phyloP scores from a whole-genome alignment of 2,113 vertebrate species.

The Lates calcarifer region DNA sequence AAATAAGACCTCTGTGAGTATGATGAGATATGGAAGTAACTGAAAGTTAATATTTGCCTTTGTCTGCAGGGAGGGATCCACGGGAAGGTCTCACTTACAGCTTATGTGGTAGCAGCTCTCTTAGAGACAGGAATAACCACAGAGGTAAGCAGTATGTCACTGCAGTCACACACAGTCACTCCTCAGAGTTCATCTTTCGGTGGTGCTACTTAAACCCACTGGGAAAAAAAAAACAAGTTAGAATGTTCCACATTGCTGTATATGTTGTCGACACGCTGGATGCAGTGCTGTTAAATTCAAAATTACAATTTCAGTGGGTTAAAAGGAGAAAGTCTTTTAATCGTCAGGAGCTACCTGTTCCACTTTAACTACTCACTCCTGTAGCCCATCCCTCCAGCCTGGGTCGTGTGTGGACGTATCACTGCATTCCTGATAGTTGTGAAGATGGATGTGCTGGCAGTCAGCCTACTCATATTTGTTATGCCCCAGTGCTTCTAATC shows the following conservation, averaged over 20 bases:
- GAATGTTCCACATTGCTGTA: constrained; percentile 1
- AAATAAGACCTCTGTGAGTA: background rate
- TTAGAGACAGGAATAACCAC: constrained; percentile 91
- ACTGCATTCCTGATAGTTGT: constrained; percentile 71
- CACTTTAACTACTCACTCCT: background rate
- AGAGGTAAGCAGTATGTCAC: constrained; percentile 83
- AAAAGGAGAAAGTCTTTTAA: background rate
- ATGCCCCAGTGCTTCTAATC: constrained; percentile 72
- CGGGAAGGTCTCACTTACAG: constrained; percentile 92
- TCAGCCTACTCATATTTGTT: constrained; percentile 76
- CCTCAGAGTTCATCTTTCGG: background rate
- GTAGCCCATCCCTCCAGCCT: constrained; percentile 17
- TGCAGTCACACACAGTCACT: background rate
- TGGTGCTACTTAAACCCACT: background rate
- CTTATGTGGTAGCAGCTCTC: constrained; percentile 92
- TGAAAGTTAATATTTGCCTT: constrained; percentile 24
- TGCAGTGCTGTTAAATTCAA: constrained; percentile 4
- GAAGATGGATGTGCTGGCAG: constrained; percentile 80
- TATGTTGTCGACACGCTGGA: background rate
- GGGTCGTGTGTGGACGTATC: constrained; percentile 63
- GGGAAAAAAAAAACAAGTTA: background rate
- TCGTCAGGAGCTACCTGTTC: constrained; percentile 8
- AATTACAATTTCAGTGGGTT: background rate
- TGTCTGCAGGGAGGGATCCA: constrained; percentile 90
- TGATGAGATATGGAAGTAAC: background rate